A percentile compares a stretch with the other conserved stretches of the same genome.
Conservation (phyloP, 1,140 invertebrate species). For the Platyura marginata region DNA sequence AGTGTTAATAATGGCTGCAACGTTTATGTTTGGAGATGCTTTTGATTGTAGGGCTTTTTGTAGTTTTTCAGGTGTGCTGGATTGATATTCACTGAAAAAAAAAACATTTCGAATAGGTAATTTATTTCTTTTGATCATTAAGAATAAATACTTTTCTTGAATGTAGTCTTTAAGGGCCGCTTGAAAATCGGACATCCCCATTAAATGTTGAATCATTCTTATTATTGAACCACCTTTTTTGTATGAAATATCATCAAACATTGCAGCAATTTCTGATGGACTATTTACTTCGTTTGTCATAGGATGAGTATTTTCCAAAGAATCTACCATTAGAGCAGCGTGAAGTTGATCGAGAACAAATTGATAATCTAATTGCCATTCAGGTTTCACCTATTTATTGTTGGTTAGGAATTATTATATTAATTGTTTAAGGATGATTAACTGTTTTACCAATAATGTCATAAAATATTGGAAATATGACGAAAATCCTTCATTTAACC, state of each 20-base stretch:
- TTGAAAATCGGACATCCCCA: conserved; percentile 40
- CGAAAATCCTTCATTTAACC: conserved; percentile 52
- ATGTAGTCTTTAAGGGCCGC: conserved; percentile 39
- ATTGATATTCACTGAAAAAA: conserved; percentile 7
- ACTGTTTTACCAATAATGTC: conserved; percentile 29
- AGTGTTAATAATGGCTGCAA: conserved; percentile 33
- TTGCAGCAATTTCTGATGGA: conserved; percentile 27
- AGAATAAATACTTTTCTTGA: conserved; percentile 29
- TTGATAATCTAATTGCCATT: conserved; percentile 29
- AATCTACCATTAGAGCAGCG: conserved; percentile 39
- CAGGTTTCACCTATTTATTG: conserved; percentile 18
- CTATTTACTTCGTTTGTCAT: conserved; percentile 29
- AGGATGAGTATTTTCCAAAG: conserved; percentile 35
- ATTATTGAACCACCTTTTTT: conserved; percentile 50
- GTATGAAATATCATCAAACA: conserved; percentile 38
- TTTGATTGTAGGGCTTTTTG: conserved; percentile 9
- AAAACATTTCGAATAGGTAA: conserved; percentile 2
- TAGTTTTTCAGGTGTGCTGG: conserved; percentile 10
- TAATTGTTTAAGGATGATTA: no score
- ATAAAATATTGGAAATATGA: conserved; percentile 44
- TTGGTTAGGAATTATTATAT: no score
- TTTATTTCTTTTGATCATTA: conserved; percentile 9
- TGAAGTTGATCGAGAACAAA: conserved; percentile 47
- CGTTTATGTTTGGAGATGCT: conserved; percentile 6
- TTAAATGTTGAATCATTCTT: conserved; percentile 50